Evolutionary conservation across 2,113 vertebrate species (phyloP).

Genomic region (Acinonyx jubatus): DNA sequence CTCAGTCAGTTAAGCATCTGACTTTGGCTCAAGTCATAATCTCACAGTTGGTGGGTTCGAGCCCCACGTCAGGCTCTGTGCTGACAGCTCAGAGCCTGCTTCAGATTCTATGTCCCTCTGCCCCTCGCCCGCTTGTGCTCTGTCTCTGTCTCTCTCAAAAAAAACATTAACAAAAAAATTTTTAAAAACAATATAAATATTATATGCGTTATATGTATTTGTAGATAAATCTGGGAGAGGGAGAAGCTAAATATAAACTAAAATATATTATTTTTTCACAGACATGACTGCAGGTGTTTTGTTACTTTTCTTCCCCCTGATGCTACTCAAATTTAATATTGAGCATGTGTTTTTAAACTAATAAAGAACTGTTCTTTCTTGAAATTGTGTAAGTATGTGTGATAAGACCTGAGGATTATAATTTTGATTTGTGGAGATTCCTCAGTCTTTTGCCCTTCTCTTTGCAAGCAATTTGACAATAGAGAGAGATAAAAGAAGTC

Average conservation of each 20-base stretch:
- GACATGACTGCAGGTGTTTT: background rate
- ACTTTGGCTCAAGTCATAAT: too few species aligned
- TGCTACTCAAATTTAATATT: background rate
- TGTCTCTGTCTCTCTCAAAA: too few species aligned
- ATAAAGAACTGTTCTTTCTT: background rate
- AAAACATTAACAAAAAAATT: too few species aligned
- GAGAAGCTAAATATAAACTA: background rate
- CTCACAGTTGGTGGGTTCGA: too few species aligned
- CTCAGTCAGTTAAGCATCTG: too few species aligned
- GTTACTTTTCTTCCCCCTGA: background rate
- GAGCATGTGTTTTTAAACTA: background rate
- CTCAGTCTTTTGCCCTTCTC: background rate
- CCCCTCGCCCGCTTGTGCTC: too few species aligned
- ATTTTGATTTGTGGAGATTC: background rate
- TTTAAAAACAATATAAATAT: background rate
- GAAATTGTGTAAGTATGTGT: background rate
- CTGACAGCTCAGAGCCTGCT: too few species aligned
- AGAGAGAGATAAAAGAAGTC: background rate
- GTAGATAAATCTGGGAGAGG: background rate
- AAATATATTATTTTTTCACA: background rate
- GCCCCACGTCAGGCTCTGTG: too few species aligned
- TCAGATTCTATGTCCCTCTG: too few species aligned
- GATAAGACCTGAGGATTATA: background rate
- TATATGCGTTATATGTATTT: background rate
- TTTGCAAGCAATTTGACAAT: background rate